A percentile compares a stretch with the other conserved stretches of the same genome.
Conservation (phyloP, 2,113 vertebrate species). For the Vidua chalybeata region DNA sequence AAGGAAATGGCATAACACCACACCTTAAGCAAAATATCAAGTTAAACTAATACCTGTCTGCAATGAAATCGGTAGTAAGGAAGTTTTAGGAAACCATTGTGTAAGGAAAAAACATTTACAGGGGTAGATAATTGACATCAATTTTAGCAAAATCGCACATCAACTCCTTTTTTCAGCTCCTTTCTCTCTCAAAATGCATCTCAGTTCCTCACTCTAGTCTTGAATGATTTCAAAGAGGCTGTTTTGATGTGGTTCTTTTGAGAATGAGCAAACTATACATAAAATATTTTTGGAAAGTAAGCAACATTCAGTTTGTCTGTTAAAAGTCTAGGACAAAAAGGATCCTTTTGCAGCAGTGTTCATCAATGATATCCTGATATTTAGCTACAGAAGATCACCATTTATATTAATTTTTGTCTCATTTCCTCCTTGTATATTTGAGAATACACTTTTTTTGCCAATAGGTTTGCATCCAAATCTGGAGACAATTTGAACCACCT, state of each 20-base stretch:
- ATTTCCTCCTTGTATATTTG: neutral
- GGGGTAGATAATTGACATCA: rapidly evolving
- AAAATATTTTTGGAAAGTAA: neutral
- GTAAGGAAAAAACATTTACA: neutral
- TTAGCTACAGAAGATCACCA: neutral
- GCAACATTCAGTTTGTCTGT: neutral
- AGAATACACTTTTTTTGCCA: neutral
- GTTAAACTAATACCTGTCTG: neutral
- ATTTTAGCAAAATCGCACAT: neutral
- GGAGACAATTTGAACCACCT: neutral
- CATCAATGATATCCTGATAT: neutral
- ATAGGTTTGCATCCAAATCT: neutral
- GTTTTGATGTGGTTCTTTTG: neutral
- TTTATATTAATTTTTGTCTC: neutral
- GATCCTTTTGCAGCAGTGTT: neutral
- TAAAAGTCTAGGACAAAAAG: neutral
- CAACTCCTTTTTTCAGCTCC: neutral
- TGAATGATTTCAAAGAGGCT: neutral
- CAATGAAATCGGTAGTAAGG: neutral
- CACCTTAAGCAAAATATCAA: neutral
- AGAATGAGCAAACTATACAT: neutral
- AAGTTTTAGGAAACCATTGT: neutral
- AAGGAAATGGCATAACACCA: neutral
- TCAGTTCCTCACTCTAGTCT: neutral
- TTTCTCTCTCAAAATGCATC: neutral